These are phyloP conservation scores for Diglossa cyanea DNA, from an alignment of 2,797 vertebrate species.

Conservation along the genomic window DNA sequence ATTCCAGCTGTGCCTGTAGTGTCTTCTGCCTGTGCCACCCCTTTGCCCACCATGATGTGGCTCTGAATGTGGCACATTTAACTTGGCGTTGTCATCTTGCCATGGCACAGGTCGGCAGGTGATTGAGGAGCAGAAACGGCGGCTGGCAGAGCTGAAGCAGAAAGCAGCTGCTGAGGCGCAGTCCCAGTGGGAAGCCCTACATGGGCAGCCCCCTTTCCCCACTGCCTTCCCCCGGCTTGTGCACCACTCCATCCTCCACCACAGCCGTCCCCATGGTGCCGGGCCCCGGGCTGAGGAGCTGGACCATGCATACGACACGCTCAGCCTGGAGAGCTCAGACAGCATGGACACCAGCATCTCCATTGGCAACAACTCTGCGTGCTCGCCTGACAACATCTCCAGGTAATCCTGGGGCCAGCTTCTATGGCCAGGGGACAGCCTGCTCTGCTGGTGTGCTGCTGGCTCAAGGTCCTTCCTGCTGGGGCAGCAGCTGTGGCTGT, in stretches of 20 bases:
- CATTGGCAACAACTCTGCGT: conserved; percentile 89
- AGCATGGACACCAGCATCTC: conserved; percentile 97
- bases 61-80: accelerated
- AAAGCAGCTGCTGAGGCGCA: conserved; percentile 89
- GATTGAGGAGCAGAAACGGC: conserved; percentile 91
- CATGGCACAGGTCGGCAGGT: conserved; percentile 87
- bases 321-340: conserved; percentile 97
- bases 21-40: background rate
- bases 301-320: conserved; percentile 86
- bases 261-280: conserved; percentile 78
- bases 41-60: accelerated
- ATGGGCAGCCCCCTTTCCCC: conserved; percentile 77
- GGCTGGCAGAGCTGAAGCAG: conserved; percentile 92
- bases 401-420: conserved; percentile 70
- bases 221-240: conserved; percentile 73
- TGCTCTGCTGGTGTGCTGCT: accelerated
- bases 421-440: accelerated
- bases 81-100: accelerated
- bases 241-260: conserved; percentile 94
- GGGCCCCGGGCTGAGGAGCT: conserved; percentile 65
- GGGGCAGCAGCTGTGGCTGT: background rate
- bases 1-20: background rate
- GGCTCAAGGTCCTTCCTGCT: background rate
- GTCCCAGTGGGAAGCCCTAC: conserved; percentile 95
- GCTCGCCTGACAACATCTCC: conserved; percentile 91